Conservation (phyloP, 2,888 invertebrate genomes). For the Unio pictorum region DNA sequence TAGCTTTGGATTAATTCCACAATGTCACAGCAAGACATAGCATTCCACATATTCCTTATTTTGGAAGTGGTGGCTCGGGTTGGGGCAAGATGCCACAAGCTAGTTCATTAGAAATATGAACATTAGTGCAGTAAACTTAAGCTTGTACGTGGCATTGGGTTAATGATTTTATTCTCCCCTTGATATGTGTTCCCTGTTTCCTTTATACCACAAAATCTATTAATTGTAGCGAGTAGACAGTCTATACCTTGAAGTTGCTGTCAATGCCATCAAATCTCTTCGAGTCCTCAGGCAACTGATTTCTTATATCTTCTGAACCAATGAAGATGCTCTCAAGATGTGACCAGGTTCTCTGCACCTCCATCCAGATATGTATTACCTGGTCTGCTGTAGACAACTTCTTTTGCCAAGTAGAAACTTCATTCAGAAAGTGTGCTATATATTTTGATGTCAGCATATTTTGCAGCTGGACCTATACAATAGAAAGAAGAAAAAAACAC, state of each 20-base stretch:
- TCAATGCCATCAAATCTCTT: slow-evolving; percentile 92
- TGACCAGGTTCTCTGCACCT: slow-evolving; percentile 97
- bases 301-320: slow-evolving; percentile 96
- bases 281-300: slow-evolving; percentile 93
- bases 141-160: no score
- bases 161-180: no score
- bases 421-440: slow-evolving; percentile 93
- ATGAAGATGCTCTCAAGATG: slow-evolving; percentile 97
- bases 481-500: not conserved
- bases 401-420: slow-evolving; percentile 94
- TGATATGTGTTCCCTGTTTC: no score
- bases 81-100: no score
- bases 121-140: no score
- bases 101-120: no score
- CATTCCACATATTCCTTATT: no score
- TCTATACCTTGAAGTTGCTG: slow-evolving; percentile 84
- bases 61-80: no score
- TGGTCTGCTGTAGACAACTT: slow-evolving; percentile 93
- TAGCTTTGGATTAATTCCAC: no score
- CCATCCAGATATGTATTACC: slow-evolving; percentile 80
- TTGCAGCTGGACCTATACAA: slow-evolving; percentile 86
- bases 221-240: no score
- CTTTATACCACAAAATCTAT: no score
- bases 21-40: no score
- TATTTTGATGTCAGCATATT: slow-evolving; percentile 97